These are phyloP conservation scores for Baronia brevicornis DNA, from an alignment of 2,888 invertebrate species.

Conservation along the genomic window DNA sequence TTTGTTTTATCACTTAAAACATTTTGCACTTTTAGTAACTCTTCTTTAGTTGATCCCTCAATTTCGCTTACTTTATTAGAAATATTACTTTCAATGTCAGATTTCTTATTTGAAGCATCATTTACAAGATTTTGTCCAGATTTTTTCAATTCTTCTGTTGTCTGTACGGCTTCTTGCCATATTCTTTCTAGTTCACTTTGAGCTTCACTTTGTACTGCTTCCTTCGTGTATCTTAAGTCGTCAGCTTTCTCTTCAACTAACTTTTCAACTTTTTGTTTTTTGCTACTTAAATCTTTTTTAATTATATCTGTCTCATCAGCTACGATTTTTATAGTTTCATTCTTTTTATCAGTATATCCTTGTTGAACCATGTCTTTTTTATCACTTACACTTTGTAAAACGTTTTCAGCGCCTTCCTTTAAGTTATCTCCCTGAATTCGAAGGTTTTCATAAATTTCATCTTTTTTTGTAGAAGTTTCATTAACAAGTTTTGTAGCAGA, in stretches of 20 bases:
- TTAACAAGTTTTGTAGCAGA: constrained; percentile 17
- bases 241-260: constrained; percentile 24
- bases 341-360: constrained; percentile 31
- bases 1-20: constrained; percentile 32
- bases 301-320: constrained; percentile 23
- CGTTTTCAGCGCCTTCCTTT: constrained; percentile 19
- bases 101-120: constrained; percentile 45
- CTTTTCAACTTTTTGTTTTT: constrained; percentile 21
- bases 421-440: constrained; percentile 20
- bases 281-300: constrained; percentile 20
- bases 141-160: constrained; percentile 63
- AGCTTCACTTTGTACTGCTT: constrained; percentile 30
- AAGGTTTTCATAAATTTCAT: constrained; percentile 21
- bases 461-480: constrained; percentile 27
- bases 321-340: constrained; percentile 23
- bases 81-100: constrained; percentile 40
- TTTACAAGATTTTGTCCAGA: constrained; percentile 57
- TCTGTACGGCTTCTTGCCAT: constrained; percentile 58
- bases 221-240: constrained; percentile 24
- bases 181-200: constrained; percentile 53
- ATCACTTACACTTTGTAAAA: constrained; percentile 28
- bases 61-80: constrained; percentile 33
- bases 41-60: constrained; percentile 35
- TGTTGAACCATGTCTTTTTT: constrained; percentile 33
- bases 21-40: constrained; percentile 36